Base-by-base conservation (phyloP, 2,888 invertebrate species). In the Aphidius colemani region DNA sequence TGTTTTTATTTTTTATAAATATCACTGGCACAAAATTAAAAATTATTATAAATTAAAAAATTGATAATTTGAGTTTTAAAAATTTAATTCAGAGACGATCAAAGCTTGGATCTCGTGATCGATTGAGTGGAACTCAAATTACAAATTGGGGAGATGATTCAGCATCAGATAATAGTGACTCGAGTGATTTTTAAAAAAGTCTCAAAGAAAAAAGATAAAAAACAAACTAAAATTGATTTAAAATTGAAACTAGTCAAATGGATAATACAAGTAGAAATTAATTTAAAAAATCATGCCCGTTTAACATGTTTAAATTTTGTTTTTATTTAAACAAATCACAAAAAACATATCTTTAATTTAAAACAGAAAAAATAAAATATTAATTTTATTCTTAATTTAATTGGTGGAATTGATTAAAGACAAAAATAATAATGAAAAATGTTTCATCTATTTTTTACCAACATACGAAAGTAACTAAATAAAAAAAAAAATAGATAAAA, bases 81-180 rank as follows among this genome's bases (percentile, higher is more conserved):
- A 63, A 60, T 48, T 30, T 49, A 40, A 63, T 62, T 49, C 67
- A 67, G 70, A 68, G 48, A 59, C 66, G 55, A 43, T 64, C 63
- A 61, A 63, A 64, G 64, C 62, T 58, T 63, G 64, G 65, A 67
- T 65, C 64, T 55, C 59, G 60, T 58, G 59, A 66, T 59, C 66
- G 66, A 59, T 60, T 67, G 69, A 67, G 66, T 51, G 57, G 58
- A 61, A 69, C 63, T 58, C 30, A 64, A 63, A 67, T 64, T 40
- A 60, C 65, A 41, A 44, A 51, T 57, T 53, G 51, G 51, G 50
- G 46, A 45, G 40, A 53, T 49, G 46, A 39, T 57, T 57, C 56
- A 40, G 57, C 50, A 11, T 57, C 62, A 9, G 62, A 58, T 10
- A 51, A 63, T 30, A 63, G 62, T 51, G 50, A 45, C 39, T 51